These are phyloP conservation scores for Xenops minutus DNA, from an alignment of 2,797 vertebrate species.

Conservation along the genomic window DNA sequence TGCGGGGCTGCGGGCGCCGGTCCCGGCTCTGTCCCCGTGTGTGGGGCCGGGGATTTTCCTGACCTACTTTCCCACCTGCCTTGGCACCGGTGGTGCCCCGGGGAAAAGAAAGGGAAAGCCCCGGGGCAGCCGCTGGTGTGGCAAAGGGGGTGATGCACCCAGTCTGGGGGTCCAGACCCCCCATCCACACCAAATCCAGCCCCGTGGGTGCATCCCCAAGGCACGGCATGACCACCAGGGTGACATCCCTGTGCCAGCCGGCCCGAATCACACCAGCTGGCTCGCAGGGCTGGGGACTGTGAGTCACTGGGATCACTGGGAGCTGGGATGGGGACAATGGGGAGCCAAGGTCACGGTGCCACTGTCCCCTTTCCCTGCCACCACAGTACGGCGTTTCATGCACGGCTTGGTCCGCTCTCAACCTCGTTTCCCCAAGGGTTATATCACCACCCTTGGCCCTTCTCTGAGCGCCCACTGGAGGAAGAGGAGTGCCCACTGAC, in stretches of 20 bases:
- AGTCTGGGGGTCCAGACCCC: fast-evolving
- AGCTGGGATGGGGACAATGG: neutral
- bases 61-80: constrained; percentile 52
- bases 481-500: constrained; percentile 1
- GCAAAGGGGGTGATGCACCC: neutral
- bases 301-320: neutral
- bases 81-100: neutral
- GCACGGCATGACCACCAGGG: fast-evolving
- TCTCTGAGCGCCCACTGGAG: neutral
- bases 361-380: neutral
- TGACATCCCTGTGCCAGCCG: neutral
- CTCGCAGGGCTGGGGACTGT: neutral
- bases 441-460: neutral
- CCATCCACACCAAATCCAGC: fast-evolving
- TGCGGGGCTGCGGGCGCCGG: neutral
- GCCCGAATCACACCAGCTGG: neutral
- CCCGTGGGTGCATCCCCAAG: fast-evolving
- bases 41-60: constrained; percentile 21
- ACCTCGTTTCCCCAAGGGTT: constrained; percentile 46
- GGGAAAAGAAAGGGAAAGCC: neutral
- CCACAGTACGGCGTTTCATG: neutral
- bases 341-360: neutral
- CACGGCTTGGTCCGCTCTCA: neutral
- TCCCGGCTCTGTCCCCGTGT: fast-evolving
- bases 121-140: fast-evolving